Conservation (phyloP, 2,888 invertebrate species). For the Coelinius sp. region DNA sequence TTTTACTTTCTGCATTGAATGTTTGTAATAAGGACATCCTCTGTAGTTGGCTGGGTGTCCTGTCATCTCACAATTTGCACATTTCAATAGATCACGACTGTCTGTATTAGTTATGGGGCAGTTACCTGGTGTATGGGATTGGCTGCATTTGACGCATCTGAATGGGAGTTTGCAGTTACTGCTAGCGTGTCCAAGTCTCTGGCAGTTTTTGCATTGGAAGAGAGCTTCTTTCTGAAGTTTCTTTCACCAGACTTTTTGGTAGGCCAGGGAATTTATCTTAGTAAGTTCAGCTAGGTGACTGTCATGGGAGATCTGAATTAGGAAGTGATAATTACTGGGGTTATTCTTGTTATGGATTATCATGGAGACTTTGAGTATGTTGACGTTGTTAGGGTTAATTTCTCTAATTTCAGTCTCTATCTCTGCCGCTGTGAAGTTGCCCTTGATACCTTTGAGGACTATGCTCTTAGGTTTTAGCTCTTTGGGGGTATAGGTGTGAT, state of each 20-base stretch:
- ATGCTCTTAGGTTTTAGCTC: slow-evolving; percentile 4
- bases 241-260: slow-evolving; percentile 31
- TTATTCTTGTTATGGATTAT: background rate
- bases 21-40: slow-evolving; percentile 28
- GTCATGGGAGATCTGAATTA: slow-evolving; percentile 8
- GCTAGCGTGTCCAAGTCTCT: slow-evolving; percentile 26
- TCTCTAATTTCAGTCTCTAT: background rate
- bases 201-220: slow-evolving; percentile 31
- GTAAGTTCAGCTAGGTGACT: background rate
- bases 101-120: background rate
- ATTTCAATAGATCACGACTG: background rate
- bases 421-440: background rate
- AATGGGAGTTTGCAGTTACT: no score
- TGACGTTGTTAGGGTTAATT: background rate
- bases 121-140: background rate
- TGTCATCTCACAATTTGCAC: background rate
- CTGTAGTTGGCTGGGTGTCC: slow-evolving; percentile 32
- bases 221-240: background rate
- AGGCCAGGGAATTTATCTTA: slow-evolving; percentile 8
- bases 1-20: background rate
- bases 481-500: slow-evolving; percentile 19
- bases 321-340: background rate
- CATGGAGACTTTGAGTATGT: slow-evolving; percentile 13
- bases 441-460: background rate
- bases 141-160: slow-evolving; percentile 34